Evolutionary conservation across 2,888 invertebrate genomes (phyloP), one percentile per base, ranked within the genome.

Genomic region (Neoascia interrupta): DNA sequence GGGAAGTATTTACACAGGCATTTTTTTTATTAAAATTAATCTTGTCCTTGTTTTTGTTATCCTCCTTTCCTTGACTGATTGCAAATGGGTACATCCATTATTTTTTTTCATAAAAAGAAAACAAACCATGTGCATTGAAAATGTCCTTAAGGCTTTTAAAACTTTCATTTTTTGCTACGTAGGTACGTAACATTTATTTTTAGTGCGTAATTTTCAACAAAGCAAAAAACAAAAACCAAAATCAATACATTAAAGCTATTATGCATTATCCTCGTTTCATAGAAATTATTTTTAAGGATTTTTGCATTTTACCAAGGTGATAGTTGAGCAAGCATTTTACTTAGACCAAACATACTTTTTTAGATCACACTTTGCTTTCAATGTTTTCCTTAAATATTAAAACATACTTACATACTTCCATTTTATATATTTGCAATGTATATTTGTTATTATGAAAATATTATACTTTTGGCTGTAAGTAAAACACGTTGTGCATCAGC

Each of bases 401-500:
- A 47, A n/a, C 36, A 61, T 54, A 54, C 56, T 19, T 31, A 60
- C 56, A 60, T 70, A 76, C 51, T 68, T 68, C 68, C 68, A 68
- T 61, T 28, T 34, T 63, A n/a, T n/a, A n/a, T n/a, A n/a, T n/a
- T 58, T 70, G 64, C 70, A 70, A 64, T 70, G 70, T 76, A n/a
- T n/a, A 76, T 54, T 72, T 74, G 74, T 72, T 63, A 63, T n/a
- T n/a, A n/a, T n/a, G n/a, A n/a, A n/a, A n/a, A n/a, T n/a, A n/a
- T n/a, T 56, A 60, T 54, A 60, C 72, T 72, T 66, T 72, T 76
- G 76, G 76, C 72, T 76, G 76, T 64, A 58, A 76, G 37, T 39
- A 76, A 51, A 70, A 64, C 64, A 76, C 76, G 60, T 70, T 64
- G 36, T 76, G 76, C 76, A 72, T 76, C 72, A 66, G 72, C 76